Conservation (phyloP, 92 coral and sea anemone species). For the Metridium senile region DNA sequence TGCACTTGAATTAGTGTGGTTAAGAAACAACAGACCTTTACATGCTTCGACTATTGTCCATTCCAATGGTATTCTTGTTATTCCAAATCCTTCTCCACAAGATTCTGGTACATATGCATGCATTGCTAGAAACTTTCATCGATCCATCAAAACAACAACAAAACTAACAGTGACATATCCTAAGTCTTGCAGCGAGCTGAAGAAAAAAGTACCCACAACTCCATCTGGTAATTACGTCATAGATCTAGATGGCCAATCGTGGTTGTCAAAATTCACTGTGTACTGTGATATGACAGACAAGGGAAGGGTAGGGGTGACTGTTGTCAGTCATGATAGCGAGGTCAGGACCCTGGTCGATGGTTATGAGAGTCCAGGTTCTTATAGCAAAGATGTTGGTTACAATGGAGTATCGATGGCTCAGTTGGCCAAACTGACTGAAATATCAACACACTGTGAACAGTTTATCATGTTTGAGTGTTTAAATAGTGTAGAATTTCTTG, state of each 20-base stretch:
- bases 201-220: not conserved
- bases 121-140: slow-evolving; percentile 36
- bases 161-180: slow-evolving; percentile 1
- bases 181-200: slow-evolving; percentile 37
- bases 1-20: slow-evolving; percentile 36
- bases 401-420: slow-evolving; percentile 41
- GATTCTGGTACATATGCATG: slow-evolving; percentile 41
- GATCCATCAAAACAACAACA: slow-evolving; percentile 36
- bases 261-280: slow-evolving; percentile 39
- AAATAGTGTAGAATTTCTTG: slow-evolving; percentile 2
- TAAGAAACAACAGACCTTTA: slow-evolving; percentile 11
- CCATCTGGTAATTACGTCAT: slow-evolving; percentile 39
- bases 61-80: slow-evolving; percentile 27
- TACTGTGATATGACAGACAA: slow-evolving; percentile 62
- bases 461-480: slow-evolving; percentile 51
- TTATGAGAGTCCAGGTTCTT: slow-evolving; percentile 12
- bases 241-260: slow-evolving; percentile 50
- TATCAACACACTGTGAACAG: slow-evolving; percentile 62
- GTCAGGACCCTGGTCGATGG: slow-evolving; percentile 45
- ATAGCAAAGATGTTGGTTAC: slow-evolving; percentile 27
- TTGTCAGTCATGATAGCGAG: slow-evolving; percentile 67
- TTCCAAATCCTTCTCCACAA: not conserved
- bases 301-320: slow-evolving; percentile 60
- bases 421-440: slow-evolving; percentile 33
- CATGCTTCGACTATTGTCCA: not conserved